Evolutionary conservation across 2,113 vertebrate genomes (phyloP).

Genomic region (Brachionichthys hirsutus): DNA sequence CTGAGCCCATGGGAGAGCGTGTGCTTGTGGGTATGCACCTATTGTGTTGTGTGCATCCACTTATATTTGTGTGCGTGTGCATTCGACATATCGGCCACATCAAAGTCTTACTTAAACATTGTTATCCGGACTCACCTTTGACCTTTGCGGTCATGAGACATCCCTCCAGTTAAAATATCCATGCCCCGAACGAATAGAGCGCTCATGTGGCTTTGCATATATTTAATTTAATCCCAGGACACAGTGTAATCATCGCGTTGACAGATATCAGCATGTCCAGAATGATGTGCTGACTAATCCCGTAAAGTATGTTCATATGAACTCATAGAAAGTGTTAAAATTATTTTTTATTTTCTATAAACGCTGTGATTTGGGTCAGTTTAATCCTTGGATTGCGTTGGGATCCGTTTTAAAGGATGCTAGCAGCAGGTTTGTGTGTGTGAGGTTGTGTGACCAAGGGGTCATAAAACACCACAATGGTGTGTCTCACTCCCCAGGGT

Average conservation of each 20-base stretch:
- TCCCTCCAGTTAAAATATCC: slow-evolving; percentile 46
- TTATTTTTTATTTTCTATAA: not conserved
- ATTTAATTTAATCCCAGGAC: slow-evolving; percentile 22
- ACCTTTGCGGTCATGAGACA: slow-evolving; percentile 68
- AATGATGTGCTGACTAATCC: not conserved
- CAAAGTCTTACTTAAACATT: slow-evolving; percentile 83
- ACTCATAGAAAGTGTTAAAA: slow-evolving; percentile 10
- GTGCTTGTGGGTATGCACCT: slow-evolving; percentile 14
- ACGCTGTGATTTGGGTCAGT: not conserved
- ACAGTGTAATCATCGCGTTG: no score
- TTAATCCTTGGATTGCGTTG: not conserved
- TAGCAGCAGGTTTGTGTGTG: slow-evolving; percentile 45
- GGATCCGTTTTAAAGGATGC: slow-evolving; percentile 20
- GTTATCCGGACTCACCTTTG: slow-evolving; percentile 81
- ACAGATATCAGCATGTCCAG: no score
- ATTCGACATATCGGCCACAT: slow-evolving; percentile 72
- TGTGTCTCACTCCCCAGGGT: slow-evolving; percentile 68
- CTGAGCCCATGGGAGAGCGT: slow-evolving; percentile 48
- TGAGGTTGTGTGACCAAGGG: slow-evolving; percentile 46
- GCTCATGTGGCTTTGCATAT: slow-evolving; percentile 38
- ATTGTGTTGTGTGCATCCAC: slow-evolving; percentile 13
- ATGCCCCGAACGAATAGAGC: slow-evolving; percentile 14
- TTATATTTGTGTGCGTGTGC: slow-evolving; percentile 24
- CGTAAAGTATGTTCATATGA: not conserved
- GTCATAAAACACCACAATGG: slow-evolving; percentile 74